A percentile compares a stretch with the other conserved stretches of the same genome.
Conservation (phyloP, 2,113 vertebrate species). For the Lipotes vexillifer region DNA sequence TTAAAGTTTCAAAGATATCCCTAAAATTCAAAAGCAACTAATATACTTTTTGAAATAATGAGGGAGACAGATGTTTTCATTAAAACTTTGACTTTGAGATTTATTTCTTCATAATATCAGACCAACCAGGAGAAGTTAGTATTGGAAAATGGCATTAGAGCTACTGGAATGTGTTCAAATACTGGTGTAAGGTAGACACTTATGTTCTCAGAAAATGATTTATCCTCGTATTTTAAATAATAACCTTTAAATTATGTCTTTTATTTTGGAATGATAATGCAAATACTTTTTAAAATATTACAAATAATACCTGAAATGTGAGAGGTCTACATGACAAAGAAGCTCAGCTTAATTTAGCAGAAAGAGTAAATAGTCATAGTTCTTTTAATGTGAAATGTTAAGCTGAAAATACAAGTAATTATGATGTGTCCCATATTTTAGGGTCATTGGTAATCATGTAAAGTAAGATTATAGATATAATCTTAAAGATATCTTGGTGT, state of each 20-base stretch:
- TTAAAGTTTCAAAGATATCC: background rate
- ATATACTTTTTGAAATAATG: background rate
- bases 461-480: background rate
- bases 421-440: background rate
- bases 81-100: slow-evolving; percentile 53
- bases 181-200: slow-evolving; percentile 43
- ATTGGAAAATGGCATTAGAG: slow-evolving; percentile 35
- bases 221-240: slow-evolving; percentile 55
- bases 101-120: background rate
- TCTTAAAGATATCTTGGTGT: background rate
- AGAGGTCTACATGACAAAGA: background rate
- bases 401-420: background rate
- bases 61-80: background rate
- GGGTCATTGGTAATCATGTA: background rate
- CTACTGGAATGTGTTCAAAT: slow-evolving; percentile 43
- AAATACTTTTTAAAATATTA: slow-evolving; percentile 56
- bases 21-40: background rate
- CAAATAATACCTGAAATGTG: slow-evolving; percentile 50
- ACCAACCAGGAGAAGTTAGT: slow-evolving; percentile 37
- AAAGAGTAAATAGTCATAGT: background rate
- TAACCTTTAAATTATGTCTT: slow-evolving; percentile 40
- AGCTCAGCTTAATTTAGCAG: background rate
- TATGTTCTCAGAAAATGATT: slow-evolving; percentile 45
- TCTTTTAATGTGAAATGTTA: background rate
- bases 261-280: slow-evolving; percentile 15